phyloP scores from a whole-genome alignment of 35 echinoderm and acorn worm species.

The Anneissia japonica region DNA sequence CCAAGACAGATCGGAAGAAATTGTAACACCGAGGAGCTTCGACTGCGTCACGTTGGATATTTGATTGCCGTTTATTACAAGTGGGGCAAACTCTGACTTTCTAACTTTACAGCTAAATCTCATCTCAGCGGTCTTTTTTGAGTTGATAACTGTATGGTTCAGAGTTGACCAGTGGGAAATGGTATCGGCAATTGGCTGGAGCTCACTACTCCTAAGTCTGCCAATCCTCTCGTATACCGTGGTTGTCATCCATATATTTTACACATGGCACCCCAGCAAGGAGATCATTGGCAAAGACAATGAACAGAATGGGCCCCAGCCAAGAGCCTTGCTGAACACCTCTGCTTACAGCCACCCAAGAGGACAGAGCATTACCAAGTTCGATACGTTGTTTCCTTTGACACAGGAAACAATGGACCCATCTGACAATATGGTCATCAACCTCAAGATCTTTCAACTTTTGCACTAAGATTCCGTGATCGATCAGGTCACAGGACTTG shows the following conservation, averaged over 20 bases:
- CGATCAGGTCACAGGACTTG: not conserved
- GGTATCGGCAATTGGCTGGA: not conserved
- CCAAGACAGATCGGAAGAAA: no score
- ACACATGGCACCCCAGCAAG: not conserved
- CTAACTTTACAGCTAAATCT: no score
- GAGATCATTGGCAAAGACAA: not conserved
- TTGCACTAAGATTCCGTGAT: not conserved
- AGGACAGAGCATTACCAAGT: not conserved
- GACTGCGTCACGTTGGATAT: no score
- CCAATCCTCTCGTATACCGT: not conserved
- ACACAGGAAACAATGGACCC: not conserved
- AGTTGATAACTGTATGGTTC: no score
- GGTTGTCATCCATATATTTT: not conserved
- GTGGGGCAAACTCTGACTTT: no score
- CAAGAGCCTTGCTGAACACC: not conserved
- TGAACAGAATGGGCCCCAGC: not conserved
- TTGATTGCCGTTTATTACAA: no score
- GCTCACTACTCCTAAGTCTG: not conserved
- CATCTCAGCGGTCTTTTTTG: no score
- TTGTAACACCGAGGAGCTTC: no score
- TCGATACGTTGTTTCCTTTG: not conserved
- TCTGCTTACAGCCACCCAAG: not conserved
- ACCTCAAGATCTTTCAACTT: not conserved
- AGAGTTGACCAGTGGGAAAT: no score
- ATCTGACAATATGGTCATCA: not conserved